Percentiles rank a stretch among this genome's conserved stretches.
Conservation (phyloP, 2,113 vertebrate species). For the Pollimyrus isidori region DNA sequence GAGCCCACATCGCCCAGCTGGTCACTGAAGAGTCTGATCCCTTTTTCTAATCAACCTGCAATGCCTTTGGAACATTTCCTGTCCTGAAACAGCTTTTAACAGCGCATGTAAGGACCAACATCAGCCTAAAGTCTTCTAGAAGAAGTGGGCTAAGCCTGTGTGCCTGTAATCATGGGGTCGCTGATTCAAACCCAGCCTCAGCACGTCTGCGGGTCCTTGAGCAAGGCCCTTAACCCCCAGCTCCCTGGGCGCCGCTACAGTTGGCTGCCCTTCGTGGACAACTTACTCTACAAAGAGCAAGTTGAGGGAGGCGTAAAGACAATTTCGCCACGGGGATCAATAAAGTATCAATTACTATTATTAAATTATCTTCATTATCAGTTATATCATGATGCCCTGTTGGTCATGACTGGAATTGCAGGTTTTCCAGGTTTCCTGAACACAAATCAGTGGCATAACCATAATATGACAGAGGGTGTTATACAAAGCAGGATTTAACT, state of each 20-base stretch:
- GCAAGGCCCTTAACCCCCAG: too few relatives aligned
- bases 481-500: too few relatives aligned
- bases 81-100: neutral
- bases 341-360: too few relatives aligned
- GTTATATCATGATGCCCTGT: neutral
- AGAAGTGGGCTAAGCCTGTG: neutral
- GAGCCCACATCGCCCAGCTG: neutral
- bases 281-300: too few relatives aligned
- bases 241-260: too few relatives aligned
- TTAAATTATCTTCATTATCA: neutral
- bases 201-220: too few relatives aligned
- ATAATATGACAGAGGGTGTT: neutral
- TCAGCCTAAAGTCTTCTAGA: neutral
- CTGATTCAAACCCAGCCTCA: too few relatives aligned
- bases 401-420: neutral
- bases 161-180: too few relatives aligned
- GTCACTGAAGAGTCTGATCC: neutral
- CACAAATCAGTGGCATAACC: neutral
- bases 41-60: neutral
- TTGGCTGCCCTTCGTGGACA: too few relatives aligned
- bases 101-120: neutral
- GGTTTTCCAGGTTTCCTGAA: neutral
- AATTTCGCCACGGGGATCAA: too few relatives aligned
- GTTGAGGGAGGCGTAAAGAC: too few relatives aligned
- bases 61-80: neutral